Evolutionary conservation across 2,797 vertebrate species (phyloP).

Genomic region (Percopsis omiscomaycus): DNA sequence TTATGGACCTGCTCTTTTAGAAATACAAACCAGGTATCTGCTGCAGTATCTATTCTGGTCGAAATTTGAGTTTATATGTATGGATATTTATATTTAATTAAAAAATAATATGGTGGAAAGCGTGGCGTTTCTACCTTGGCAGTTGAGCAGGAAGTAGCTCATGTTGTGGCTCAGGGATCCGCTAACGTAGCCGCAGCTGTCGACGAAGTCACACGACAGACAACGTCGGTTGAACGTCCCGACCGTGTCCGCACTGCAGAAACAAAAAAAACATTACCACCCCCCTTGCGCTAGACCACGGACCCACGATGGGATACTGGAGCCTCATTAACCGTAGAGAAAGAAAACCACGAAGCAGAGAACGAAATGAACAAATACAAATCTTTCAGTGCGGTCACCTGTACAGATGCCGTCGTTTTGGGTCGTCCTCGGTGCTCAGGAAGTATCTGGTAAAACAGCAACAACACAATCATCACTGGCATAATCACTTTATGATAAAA

Average conservation of each 20-base stretch:
- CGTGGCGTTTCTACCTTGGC: slow-evolving; percentile 81
- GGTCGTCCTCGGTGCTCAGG: slow-evolving; percentile 93
- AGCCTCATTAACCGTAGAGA: no score
- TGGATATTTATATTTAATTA: not conserved
- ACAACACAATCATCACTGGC: not conserved
- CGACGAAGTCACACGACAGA: slow-evolving; percentile 86
- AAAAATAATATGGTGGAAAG: not conserved
- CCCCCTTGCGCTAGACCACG: no score
- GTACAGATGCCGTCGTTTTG: slow-evolving; percentile 88
- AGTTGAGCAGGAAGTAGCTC: slow-evolving; percentile 88
- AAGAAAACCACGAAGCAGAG: not conserved
- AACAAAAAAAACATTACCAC: not conserved
- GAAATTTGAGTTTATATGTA: not conserved
- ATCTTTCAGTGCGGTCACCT: slow-evolving; percentile 74
- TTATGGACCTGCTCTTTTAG: no score
- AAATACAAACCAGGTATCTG: not conserved
- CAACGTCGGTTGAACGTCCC: slow-evolving; percentile 91
- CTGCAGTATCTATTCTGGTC: no score
- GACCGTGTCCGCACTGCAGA: slow-evolving; percentile 86
- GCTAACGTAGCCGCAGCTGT: slow-evolving; percentile 87
- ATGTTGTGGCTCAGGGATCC: slow-evolving; percentile 87
- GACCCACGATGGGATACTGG: no score
- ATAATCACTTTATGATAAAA: not conserved
- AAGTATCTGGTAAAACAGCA: slow-evolving; percentile 83
- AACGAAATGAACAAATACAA: slow-evolving; percentile 3